Evolutionary conservation across 53 echinoderm and acorn worm species (phyloP), one percentile per base, ranked within the genome.

Genomic region (Echinometra lucunter): DNA sequence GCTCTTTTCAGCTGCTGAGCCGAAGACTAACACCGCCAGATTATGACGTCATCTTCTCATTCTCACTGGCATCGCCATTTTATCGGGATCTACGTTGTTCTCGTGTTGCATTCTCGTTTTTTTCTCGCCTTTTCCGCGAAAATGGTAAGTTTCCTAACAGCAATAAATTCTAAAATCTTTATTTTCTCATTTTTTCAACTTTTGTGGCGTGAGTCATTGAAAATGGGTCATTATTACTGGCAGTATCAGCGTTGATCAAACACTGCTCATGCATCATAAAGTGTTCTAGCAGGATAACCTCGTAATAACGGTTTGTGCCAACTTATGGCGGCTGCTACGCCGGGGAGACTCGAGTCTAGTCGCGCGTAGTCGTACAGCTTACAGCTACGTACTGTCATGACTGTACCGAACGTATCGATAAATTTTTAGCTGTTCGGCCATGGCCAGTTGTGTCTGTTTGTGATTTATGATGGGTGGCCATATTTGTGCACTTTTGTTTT

Each of bases 71-170:
- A 45, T 53, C 88, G 88, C 88, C 88, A 88, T 88, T 88, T 88
- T 88, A 88, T 88, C 88, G 88, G 49, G 56, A 53, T 53, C 55
- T 49, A 25, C 88, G 88, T 88, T 47, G 88, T 88, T 88, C 88
- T 88, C 53, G 88, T 56, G 47, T 34, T 37, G 37, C 28, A 88
- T 88, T 88, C 88, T 88, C 88, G 88, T 49, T 12, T 37, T 75
- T 18, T 75, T 88, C 88, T 88, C 88, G 88, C 37, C 3, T 3
- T 88, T 56, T 88, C 53, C 88, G 88, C 88, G 88, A 88, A 47
- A 88, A 53, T 88, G 1, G 88, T 88, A 88, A 88, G 88, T 88
- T 49, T 88, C 13, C 12, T 18, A 27, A 88, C 10, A 82, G 44
- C 3, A 38, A 21, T 38, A 8, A 72, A 75, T 16, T 75, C 19